Evolutionary conservation across 2,888 invertebrate genomes (phyloP).

Genomic region (Cephus runcator): DNA sequence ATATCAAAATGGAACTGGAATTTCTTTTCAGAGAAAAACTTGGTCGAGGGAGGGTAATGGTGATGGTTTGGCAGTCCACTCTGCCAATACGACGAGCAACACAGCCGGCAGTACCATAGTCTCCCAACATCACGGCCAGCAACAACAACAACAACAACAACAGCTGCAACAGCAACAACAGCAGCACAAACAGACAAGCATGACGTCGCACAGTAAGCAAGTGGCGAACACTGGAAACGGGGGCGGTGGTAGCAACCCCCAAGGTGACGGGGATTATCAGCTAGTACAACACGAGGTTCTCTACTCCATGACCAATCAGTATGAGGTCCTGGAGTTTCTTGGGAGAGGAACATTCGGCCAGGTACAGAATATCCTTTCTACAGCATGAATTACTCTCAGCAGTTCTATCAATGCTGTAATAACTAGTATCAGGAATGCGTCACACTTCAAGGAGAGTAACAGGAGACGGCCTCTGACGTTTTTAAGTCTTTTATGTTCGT

Average conservation of each 20-base stretch:
- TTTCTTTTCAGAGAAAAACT: constrained; percentile 70
- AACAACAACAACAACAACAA: constrained; percentile 59
- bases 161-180: constrained; percentile 66
- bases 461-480: background rate
- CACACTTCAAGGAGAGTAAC: background rate
- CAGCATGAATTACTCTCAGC: background rate
- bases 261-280: constrained; percentile 95
- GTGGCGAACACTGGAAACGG: constrained; percentile 80
- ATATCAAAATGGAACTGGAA: background rate
- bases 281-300: constrained; percentile 98
- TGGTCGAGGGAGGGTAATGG: constrained; percentile 74
- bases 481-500: background rate
- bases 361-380: constrained; percentile 48
- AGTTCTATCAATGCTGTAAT: background rate
- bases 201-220: constrained; percentile 86
- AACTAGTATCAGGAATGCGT: background rate
- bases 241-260: constrained; percentile 69
- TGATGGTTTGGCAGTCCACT: constrained; percentile 67
- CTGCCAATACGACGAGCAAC: constrained; percentile 62
- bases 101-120: constrained; percentile 66
- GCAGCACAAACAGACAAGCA: constrained; percentile 70
- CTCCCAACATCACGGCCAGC: constrained; percentile 59
- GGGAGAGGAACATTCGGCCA: constrained; percentile 98
- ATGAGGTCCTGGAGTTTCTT: constrained; percentile 97
- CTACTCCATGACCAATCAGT: constrained; percentile 96